A percentile compares a stretch with the other conserved stretches of the same genome.
Conservation (phyloP, 2,888 invertebrate species). For the Hirtodrosophila duncani region DNA sequence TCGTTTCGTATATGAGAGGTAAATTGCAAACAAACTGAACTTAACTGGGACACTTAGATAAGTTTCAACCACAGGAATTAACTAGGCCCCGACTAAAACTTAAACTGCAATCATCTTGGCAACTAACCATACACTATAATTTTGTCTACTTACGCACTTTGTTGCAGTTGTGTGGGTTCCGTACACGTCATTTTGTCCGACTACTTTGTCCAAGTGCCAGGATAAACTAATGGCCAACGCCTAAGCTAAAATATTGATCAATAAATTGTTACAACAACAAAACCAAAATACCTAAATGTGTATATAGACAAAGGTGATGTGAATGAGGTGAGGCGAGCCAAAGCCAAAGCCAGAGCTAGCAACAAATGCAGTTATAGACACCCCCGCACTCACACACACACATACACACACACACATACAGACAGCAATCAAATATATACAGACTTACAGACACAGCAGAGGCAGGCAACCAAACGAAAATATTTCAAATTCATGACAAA, state of each 20-base stretch:
- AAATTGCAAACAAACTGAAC: too few relatives aligned
- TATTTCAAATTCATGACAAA: constrained; percentile 70
- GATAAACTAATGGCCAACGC: constrained; percentile 42
- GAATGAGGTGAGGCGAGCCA: constrained; percentile 11
- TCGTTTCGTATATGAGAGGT: too few relatives aligned
- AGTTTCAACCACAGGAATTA: constrained; percentile 11
- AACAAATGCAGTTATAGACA: constrained; percentile 38
- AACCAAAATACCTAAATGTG: constrained; percentile 10
- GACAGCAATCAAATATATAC: not conserved
- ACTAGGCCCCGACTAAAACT: too few relatives aligned
- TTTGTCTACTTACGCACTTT: constrained; percentile 19
- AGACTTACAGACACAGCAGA: constrained; percentile 23
- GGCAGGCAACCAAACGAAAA: constrained; percentile 61
- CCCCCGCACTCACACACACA: constrained; percentile 5
- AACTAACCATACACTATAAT: constrained; percentile 1
- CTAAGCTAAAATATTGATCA: constrained; percentile 58
- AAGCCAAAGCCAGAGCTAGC: too few relatives aligned
- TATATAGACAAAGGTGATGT: not conserved
- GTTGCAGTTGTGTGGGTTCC: not conserved
- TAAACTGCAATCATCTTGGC: constrained; percentile 3
- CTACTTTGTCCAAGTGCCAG: constrained; percentile 25
- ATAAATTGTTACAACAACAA: constrained; percentile 51
- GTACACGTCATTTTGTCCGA: constrained; percentile 1
- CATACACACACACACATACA: constrained; percentile 2
- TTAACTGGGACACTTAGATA: too few relatives aligned